Percentiles rank a stretch among this genome's conserved stretches.
phyloP scores from a whole-genome alignment of 2,797 vertebrate genomes.

The Eulemur rubriventer region DNA sequence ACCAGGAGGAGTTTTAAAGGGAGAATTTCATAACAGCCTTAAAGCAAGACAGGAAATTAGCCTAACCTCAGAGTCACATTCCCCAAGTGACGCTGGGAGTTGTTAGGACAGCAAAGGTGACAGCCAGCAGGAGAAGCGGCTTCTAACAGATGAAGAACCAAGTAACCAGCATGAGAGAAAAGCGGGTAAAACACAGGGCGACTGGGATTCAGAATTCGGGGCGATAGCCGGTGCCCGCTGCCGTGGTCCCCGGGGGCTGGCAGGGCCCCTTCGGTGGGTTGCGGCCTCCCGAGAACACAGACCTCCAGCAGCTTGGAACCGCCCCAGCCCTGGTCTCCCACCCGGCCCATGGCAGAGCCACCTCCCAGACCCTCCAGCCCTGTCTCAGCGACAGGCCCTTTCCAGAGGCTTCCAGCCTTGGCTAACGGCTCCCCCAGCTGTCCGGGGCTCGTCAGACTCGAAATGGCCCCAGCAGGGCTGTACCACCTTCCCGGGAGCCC shows the following conservation, averaged over 20 bases:
- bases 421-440: fast-evolving
- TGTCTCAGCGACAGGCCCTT: neutral
- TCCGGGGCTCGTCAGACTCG: fast-evolving
- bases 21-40: neutral
- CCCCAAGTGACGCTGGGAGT: neutral
- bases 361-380: neutral
- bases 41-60: neutral
- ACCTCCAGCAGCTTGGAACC: neutral
- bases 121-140: fast-evolving
- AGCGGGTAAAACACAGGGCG: fast-evolving
- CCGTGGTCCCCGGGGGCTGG: fast-evolving
- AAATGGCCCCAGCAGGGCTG: fast-evolving
- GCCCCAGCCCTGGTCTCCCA: neutral
- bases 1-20: neutral
- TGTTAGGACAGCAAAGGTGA: neutral
- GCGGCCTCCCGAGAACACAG: fast-evolving
- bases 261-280: fast-evolving
- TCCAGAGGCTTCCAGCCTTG: neutral
- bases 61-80: fast-evolving
- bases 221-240: fast-evolving
- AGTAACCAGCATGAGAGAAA: fast-evolving
- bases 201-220: fast-evolving
- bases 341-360: neutral
- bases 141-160: neutral
- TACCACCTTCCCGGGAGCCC: fast-evolving